Conservation (phyloP, 2,113 vertebrate species). For the Sorex fumeus region DNA sequence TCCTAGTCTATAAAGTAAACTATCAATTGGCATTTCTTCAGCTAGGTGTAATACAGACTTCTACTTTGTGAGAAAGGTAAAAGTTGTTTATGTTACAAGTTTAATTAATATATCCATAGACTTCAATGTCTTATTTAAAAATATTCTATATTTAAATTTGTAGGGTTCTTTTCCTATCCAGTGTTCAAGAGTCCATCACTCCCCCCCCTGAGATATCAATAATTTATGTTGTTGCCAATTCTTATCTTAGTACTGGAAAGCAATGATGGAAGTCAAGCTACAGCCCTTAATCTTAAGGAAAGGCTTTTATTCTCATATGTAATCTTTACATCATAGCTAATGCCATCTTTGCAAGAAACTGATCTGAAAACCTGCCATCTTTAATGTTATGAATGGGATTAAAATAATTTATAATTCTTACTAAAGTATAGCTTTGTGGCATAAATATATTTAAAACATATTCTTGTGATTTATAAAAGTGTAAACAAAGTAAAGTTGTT, state of each 20-base stretch:
- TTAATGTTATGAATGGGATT: not conserved
- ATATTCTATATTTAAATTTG: not conserved
- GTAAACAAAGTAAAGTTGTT: not conserved
- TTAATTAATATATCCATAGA: not conserved
- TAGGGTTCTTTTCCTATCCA: not conserved
- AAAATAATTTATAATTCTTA: conserved; percentile 10
- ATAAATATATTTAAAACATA: not conserved
- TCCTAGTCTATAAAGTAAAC: not conserved
- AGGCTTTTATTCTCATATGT: not conserved
- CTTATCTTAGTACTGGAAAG: not conserved
- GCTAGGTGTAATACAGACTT: not conserved
- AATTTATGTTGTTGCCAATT: not conserved
- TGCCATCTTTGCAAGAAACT: not conserved
- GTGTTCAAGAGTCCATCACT: not conserved
- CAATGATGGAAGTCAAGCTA: not conserved
- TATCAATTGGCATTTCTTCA: not conserved
- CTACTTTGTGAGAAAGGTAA: not conserved
- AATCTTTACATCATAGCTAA: not conserved
- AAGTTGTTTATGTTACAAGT: not conserved
- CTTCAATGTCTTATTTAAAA: not conserved
- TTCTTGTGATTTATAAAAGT: conserved; percentile 43
- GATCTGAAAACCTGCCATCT: conserved; percentile 60
- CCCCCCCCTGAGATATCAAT: not conserved
- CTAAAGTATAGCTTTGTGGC: not conserved
- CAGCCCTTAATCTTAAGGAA: not conserved